A percentile compares a stretch with the other conserved stretches of the same genome.
Conservation (phyloP, 2,113 vertebrate genomes). For the Martes martes region DNA sequence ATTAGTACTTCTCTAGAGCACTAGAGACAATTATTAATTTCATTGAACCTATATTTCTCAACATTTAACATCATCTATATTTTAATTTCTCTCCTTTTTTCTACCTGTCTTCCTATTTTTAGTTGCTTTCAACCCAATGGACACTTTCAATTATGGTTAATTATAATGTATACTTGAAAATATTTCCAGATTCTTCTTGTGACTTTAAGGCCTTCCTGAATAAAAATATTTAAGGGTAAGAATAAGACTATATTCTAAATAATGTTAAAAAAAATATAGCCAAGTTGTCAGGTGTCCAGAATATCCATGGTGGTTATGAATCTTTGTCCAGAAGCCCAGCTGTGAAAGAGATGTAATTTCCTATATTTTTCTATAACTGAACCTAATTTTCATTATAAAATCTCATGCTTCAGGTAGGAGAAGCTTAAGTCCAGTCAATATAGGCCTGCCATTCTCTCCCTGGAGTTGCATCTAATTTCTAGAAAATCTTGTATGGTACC, state of each 20-base stretch:
- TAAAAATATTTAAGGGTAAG: neutral
- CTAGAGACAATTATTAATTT: neutral
- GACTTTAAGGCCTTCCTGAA: neutral
- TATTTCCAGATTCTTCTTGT: neutral
- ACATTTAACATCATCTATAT: neutral
- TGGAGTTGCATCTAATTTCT: neutral
- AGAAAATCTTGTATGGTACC: neutral
- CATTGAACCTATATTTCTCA: neutral
- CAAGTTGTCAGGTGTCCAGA: neutral
- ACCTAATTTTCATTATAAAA: neutral
- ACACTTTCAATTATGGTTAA: neutral
- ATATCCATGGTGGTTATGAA: neutral
- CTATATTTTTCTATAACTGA: neutral
- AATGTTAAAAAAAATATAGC: neutral
- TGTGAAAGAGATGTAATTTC: neutral
- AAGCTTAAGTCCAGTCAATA: neutral
- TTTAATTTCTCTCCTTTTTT: neutral
- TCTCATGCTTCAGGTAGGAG: neutral
- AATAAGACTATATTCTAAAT: neutral
- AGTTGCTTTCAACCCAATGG: neutral
- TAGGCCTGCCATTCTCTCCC: neutral
- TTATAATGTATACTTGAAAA: neutral
- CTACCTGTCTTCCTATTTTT: neutral
- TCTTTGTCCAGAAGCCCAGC: neutral
- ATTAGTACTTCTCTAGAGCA: neutral